phyloP scores from a whole-genome alignment of 2,888 invertebrate species.

The Phengaris alcon region DNA sequence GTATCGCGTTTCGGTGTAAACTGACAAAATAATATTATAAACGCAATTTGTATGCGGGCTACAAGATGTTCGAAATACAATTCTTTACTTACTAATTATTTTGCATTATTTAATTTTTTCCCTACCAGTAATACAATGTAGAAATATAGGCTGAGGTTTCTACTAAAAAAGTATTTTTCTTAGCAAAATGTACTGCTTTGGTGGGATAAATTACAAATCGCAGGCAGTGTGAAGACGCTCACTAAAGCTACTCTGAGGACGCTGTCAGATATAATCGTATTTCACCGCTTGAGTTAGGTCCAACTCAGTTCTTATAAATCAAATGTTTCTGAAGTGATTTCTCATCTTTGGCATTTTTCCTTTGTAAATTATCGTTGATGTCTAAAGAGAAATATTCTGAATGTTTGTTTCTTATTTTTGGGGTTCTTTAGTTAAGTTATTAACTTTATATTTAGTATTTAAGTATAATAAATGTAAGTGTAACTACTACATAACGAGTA shows the following conservation, averaged over 20 bases:
- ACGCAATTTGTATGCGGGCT: no score
- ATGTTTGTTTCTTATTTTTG: not conserved
- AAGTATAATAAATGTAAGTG: no score
- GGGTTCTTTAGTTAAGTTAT: not conserved
- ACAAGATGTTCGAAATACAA: no score
- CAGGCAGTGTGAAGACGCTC: not conserved
- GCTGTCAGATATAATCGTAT: constrained; percentile 25
- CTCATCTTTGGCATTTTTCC: constrained; percentile 27
- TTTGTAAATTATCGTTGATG: constrained; percentile 16
- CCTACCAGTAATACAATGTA: no score
- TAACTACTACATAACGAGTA: no score
- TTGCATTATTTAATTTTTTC: no score
- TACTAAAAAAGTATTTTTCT: no score
- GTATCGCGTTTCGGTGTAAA: no score
- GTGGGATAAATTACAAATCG: not conserved
- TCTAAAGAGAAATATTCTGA: not conserved
- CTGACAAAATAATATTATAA: no score
- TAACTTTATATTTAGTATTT: not conserved
- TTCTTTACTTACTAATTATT: no score
- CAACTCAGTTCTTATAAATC: constrained; percentile 7
- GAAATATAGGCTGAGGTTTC: no score
- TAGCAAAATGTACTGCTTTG: no score
- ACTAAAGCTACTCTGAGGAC: not conserved
- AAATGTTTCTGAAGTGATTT: constrained; percentile 12
- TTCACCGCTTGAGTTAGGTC: constrained; percentile 21